A percentile compares a stretch with the other conserved stretches of the same genome.
Evolutionary conservation across 1,140 invertebrate species (phyloP).

Genomic region (Scaptomyza montana): DNA sequence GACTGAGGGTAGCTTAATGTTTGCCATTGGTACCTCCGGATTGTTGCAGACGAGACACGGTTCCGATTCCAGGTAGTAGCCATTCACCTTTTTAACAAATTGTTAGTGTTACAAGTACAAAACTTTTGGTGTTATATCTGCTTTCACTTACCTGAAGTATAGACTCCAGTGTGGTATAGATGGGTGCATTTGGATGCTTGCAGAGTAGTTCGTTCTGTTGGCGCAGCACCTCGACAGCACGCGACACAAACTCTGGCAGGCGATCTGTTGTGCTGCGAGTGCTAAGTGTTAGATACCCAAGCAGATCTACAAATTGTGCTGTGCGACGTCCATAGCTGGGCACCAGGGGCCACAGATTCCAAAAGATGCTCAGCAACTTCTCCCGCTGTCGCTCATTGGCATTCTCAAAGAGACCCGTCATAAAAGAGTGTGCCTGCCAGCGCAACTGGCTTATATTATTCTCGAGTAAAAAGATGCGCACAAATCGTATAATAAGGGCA

Average conservation of each 20-base stretch:
- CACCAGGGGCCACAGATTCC: conserved; percentile 95
- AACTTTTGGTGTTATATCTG: neutral
- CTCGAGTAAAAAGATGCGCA: conserved; percentile 95
- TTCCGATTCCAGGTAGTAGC: conserved; percentile 98
- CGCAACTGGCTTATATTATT: conserved; percentile 96
- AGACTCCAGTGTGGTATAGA: conserved; percentile 95
- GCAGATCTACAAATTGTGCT: conserved; percentile 97
- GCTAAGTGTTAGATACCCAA: conserved; percentile 96
- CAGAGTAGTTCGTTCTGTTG: conserved; percentile 94
- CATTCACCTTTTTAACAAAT: conserved; percentile 88
- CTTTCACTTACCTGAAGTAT: conserved; percentile 89
- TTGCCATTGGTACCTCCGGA: conserved; percentile 95
- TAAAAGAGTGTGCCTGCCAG: conserved; percentile 96
- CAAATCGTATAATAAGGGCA: conserved; percentile 90
- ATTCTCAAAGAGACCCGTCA: conserved; percentile 94
- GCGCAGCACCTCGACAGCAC: conserved; percentile 92
- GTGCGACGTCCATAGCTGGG: conserved; percentile 96
- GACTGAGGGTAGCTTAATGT: conserved; percentile 96
- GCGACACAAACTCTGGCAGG: conserved; percentile 91
- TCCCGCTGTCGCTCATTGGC: conserved; percentile 91
- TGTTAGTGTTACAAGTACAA: neutral
- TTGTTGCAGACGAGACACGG: conserved; percentile 99
- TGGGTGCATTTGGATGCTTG: conserved; percentile 96
- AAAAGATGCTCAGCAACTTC: conserved; percentile 91
- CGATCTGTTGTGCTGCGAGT: conserved; percentile 85